Evolutionary conservation across 2,113 vertebrate species (phyloP).

Genomic region (Conger conger): DNA sequence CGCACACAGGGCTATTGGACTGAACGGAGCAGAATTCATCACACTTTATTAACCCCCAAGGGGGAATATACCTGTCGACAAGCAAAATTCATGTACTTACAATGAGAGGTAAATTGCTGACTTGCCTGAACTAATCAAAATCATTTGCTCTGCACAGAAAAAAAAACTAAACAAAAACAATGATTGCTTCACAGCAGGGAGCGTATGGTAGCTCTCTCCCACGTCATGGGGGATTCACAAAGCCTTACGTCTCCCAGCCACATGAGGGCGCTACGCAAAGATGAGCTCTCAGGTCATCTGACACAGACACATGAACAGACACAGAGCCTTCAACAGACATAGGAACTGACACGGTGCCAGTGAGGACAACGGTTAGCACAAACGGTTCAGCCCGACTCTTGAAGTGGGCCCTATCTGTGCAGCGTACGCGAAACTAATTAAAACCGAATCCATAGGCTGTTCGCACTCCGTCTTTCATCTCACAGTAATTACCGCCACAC

Average conservation of each 20-base stretch:
- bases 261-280: too few relatives aligned
- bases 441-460: slow-evolving; percentile 55
- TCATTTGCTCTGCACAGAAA: too few relatives aligned
- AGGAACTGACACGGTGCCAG: background rate
- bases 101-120: too few relatives aligned
- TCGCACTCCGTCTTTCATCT: slow-evolving; percentile 54
- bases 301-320: background rate
- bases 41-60: background rate
- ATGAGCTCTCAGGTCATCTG: too few relatives aligned
- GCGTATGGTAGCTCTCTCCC: too few relatives aligned
- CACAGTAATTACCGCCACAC: slow-evolving; percentile 54
- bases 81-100: too few relatives aligned
- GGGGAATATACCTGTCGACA: too few relatives aligned
- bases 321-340: background rate
- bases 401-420: background rate
- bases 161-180: too few relatives aligned
- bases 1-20: background rate
- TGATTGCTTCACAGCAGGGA: too few relatives aligned
- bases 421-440: slow-evolving; percentile 50
- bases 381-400: background rate
- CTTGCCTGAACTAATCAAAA: too few relatives aligned
- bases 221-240: too few relatives aligned
- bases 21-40: background rate
- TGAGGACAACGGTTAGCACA: background rate
- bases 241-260: too few relatives aligned